Percentiles rank a stretch among this genome's conserved stretches.
Evolutionary conservation across 2,797 vertebrate genomes (phyloP).

Genomic region (Falco columbarius): DNA sequence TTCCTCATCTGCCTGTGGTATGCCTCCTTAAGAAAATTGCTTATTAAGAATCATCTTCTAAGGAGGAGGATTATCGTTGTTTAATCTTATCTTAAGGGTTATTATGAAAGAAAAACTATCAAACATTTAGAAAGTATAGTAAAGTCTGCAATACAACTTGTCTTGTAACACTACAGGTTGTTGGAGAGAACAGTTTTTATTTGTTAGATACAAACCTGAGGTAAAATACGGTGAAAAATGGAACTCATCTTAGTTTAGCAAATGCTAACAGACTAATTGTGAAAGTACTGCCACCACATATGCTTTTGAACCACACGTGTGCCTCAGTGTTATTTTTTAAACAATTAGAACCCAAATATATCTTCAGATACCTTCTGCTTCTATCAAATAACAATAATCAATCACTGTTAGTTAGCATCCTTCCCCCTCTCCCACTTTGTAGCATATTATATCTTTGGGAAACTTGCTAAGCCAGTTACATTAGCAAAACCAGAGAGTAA

Average conservation of each 20-base stretch:
- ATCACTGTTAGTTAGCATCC: neutral
- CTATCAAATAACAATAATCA: neutral
- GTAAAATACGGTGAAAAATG: neutral
- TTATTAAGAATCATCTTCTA: neutral
- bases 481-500: conserved; percentile 11
- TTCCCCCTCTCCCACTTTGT: neutral
- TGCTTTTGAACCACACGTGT: neutral
- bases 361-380: neutral
- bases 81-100: conserved; percentile 19
- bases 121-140: neutral
- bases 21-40: neutral
- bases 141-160: neutral
- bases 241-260: neutral
- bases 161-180: neutral
- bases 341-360: neutral
- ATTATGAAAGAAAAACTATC: neutral
- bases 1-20: neutral
- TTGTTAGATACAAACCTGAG: neutral
- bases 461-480: neutral
- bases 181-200: neutral
- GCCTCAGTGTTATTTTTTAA: neutral
- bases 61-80: neutral
- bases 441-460: neutral
- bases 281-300: neutral
- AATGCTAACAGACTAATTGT: neutral